Base-by-base conservation (phyloP, 2,113 vertebrate species). In the Symphodus melops region DNA sequence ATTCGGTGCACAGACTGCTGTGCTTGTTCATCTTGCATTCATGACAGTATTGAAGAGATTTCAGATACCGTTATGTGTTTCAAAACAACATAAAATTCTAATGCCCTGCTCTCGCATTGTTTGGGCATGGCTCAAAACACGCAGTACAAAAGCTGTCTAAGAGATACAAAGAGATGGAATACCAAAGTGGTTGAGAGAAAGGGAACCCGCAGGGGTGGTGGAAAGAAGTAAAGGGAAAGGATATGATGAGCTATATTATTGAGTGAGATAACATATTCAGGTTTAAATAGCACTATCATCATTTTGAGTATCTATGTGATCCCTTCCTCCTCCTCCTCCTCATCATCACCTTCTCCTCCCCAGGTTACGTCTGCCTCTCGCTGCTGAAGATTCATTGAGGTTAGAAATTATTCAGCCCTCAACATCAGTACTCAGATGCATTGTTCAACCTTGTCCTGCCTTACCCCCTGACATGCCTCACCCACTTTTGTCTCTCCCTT, bases 321-420 rank as follows among this genome's bases (percentile, higher is more conserved):
- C 14, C 62, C 41, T 37, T 41, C 21, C 59, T 62, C 13, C 60
- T 19, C 67, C 75, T 48, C 62, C 58, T 82, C 65, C 70, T 64
- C 82, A 46, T 72, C 28, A 10, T 65, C 69, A 72, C 51, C 73
- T 84, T 79, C 77, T 78, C 79, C 81, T 85, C 75, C 72, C 60
- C 49, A 21, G 44, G 56, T 49, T 54, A 39, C 48, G 33, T 75
- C 61, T 78, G 33, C 25, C 55, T 52, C 80, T 62, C 42, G 60
- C 52, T 58, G 62, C 70, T 54, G 42, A 52, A 57, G 55, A 61
- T 88, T 89, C 81, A 81, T 74, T 71, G 77, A 9, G 6, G 69
- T 77, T 69, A 87, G 83, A 75, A 84, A 82, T 88, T 86, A 83
- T 87, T 82, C 72, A 64, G 62, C 86, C 78, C 77, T 87, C 81